Evolutionary conservation across 2,797 vertebrate genomes (phyloP), one percentile per base, ranked within the genome.

Genomic region (Enteromius radiatus): DNA sequence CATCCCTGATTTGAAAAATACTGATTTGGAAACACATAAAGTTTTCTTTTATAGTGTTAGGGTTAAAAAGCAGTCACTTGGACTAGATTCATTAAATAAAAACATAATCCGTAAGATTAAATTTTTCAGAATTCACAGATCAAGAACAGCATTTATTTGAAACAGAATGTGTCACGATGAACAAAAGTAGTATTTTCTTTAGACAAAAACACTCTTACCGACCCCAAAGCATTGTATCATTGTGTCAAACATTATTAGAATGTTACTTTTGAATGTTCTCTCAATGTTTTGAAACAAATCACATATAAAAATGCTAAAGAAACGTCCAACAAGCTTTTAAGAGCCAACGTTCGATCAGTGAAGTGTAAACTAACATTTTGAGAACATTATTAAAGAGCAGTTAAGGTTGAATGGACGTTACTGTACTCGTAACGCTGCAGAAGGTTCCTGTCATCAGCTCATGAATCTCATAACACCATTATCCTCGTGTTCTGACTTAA

Each of bases 381-480:
- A 59, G 23, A 59, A 59, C 4, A 3, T 54, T 54, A 21, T 54
- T 21, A 59, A 59, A 26, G 56, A 14, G 11, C 56, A 26, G 56
- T 26, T 26, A 26, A 14, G 11, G 23, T 14, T 5, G 56, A 59
- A 26, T 59, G 23, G 2, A 61, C 23, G 11, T 26, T 59, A 59
- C 23, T 1, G 15, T 28, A 7, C 5, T 61, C n/a, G 14, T 59
- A 26, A 59, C 1, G 0, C 5, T 11, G 8, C 56, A 26, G 23
- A 59, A 59, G 56, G 23, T 6, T 28, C 26, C 26, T 28, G 26
- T 63, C 26, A 31, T 5, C 59, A 63, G 59, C 23, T 61, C 23
- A 6, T 31, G 28, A 63, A 28, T 15, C 70, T 52, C 70, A 11
- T 8, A 52, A 73, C 70, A 5, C 45, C 11, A 11, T 92, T 19